Evolutionary conservation across 1,140 invertebrate genomes (phyloP), one percentile per base, ranked within the genome.

Genomic region (Rhyacophila brunnea): DNA sequence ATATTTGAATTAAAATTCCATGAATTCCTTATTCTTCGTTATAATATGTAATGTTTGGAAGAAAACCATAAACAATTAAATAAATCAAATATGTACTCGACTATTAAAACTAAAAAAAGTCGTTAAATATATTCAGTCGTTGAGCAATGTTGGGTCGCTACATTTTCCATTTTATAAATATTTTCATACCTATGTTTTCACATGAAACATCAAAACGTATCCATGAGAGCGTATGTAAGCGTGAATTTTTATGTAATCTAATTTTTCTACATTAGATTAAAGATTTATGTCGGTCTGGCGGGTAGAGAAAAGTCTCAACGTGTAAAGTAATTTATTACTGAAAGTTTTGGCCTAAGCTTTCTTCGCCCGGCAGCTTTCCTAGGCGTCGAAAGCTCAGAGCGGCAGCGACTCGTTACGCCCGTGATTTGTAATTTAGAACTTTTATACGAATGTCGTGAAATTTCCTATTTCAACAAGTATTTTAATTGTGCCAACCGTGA

Each of bases 231-330:
- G n/a, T n/a, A 46, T 34, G 18, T 19, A 18, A 34, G 45, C 43
- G 45, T 43, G 54, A 57, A 48, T 58, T 58, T 46, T 18, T 49
- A 40, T 36, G 47, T 58, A 58, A 58, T 50, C 57, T 59, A 64
- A 64, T 64, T 59, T 59, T 64, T 54, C 60, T 55, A 64, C 52
- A 63, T 55, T 52, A 63, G 61, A 63, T 63, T 63, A 63, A 63
- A 63, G 61, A 63, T 63, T 63, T 63, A 63, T 46, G 54, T 54
- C 20, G 15, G 54, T 57, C 55, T 58, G 46, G 32, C n/a, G n/a
- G n/a, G n/a, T 47, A 42, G 40, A 45, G 43, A 28, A 20, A 42
- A 44, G 18, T 56, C 44, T 51, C 62, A 59, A 42, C 56, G 56
- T 60, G 52, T 34, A 47, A 53, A 60, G 53, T 64, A 64, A 64